Conservation (phyloP, 2,113 vertebrate species). For the Equus przewalskii region DNA sequence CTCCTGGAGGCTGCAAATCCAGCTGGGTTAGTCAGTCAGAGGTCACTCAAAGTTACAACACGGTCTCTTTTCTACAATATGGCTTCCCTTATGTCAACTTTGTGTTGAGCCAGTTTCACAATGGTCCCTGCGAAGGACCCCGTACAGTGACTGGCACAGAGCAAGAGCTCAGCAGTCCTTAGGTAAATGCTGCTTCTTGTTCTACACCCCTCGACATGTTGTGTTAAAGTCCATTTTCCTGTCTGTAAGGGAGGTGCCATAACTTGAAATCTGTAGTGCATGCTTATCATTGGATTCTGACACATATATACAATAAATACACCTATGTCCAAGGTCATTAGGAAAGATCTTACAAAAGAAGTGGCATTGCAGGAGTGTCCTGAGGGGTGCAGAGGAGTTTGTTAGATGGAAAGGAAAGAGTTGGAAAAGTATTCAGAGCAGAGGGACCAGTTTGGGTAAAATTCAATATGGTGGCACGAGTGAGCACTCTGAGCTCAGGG, state of each 20-base stretch:
- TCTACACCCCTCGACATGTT: accelerated
- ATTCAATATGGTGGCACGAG: accelerated
- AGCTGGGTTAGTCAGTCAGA: no score
- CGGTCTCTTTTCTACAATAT: no score
- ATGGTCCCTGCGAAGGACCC: background rate
- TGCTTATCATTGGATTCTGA: background rate
- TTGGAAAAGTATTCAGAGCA: background rate
- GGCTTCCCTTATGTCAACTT: no score
- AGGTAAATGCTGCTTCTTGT: background rate
- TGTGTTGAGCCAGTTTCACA: no score
- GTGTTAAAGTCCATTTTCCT: background rate
- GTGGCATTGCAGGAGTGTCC: background rate
- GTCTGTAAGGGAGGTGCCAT: no score
- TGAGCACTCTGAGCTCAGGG: background rate
- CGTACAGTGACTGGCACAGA: background rate
- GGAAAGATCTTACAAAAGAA: background rate
- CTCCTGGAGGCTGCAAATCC: no score
- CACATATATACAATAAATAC: background rate
- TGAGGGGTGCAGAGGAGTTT: background rate
- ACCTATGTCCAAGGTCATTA: accelerated
- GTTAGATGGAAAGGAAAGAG: background rate
- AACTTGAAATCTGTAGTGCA: background rate
- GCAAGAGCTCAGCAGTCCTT: background rate
- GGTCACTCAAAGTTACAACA: no score
- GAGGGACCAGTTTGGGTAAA: background rate